These are phyloP conservation scores for Luehdorfia chinensis DNA, from an alignment of 1,140 invertebrate genomes.

Conservation along the genomic window DNA sequence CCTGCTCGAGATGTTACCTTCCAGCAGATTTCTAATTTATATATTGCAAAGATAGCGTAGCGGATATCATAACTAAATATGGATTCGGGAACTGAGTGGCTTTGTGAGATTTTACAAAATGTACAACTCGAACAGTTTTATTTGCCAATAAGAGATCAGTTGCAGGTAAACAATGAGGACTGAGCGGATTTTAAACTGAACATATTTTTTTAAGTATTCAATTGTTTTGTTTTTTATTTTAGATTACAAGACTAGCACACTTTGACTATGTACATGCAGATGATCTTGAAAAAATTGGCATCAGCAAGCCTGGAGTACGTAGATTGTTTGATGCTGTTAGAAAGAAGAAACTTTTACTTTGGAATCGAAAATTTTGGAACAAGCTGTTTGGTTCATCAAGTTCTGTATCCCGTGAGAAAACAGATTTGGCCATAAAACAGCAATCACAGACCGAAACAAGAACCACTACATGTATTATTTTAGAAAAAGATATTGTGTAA, in stretches of 20 bases:
- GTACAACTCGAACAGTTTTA: constrained; percentile 96
- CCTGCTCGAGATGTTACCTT: constrained; percentile 58
- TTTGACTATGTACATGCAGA: constrained; percentile 97
- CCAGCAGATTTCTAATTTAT: constrained; percentile 31
- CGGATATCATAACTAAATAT: constrained; percentile 28
- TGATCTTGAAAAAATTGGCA: constrained; percentile 95
- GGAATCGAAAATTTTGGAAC: constrained; percentile 90
- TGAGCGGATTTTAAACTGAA: constrained; percentile 2
- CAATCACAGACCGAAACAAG: constrained; percentile 43
- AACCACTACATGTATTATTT: constrained; percentile 90
- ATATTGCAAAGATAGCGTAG: constrained; percentile 18
- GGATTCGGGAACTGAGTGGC: constrained; percentile 86
- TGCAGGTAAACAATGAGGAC: constrained; percentile 80
- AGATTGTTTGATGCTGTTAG: constrained; percentile 94
- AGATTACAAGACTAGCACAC: constrained; percentile 92
- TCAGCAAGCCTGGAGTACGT: constrained; percentile 94
- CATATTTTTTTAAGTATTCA: neutral
- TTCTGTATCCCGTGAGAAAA: constrained; percentile 54
- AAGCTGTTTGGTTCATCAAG: constrained; percentile 86
- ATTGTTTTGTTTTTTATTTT: constrained; percentile 31
- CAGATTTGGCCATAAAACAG: constrained; percentile 44
- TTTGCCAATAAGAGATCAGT: constrained; percentile 91
- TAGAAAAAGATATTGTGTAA: constrained; percentile 87
- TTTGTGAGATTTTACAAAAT: constrained; percentile 90
- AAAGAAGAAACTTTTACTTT: constrained; percentile 88